A percentile compares a stretch with the other conserved stretches of the same genome.
These are phyloP conservation scores for Coilia nasus DNA, from an alignment of 2,797 vertebrate genomes.

Conservation along the genomic window DNA sequence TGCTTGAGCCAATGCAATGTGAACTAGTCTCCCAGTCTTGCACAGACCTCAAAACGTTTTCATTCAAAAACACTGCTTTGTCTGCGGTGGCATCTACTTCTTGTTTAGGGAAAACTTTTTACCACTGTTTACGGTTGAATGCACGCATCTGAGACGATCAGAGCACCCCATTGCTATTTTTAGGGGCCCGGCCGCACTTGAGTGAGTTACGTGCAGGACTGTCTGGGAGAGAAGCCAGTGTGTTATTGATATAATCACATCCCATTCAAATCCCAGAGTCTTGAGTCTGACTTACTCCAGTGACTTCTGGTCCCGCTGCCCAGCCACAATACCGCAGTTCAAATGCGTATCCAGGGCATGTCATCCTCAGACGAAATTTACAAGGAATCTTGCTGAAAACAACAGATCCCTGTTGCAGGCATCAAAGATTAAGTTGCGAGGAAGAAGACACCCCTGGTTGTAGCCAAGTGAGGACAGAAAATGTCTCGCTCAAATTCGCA, in stretches of 20 bases:
- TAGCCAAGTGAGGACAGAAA: neutral
- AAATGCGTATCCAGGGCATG: neutral
- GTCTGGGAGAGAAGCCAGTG: constrained; percentile 57
- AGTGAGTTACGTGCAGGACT: constrained; percentile 47
- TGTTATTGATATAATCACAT: constrained; percentile 59
- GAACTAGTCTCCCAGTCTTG: neutral
- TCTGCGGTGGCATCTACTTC: neutral
- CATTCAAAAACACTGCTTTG: neutral
- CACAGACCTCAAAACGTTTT: neutral
- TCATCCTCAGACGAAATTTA: neutral
- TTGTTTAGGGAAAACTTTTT: neutral
- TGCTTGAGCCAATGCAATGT: neutral
- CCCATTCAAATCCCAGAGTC: constrained; percentile 49
- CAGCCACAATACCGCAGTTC: constrained; percentile 35
- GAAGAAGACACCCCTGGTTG: neutral
- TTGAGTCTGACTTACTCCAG: constrained; percentile 50
- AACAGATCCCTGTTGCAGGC: constrained; percentile 10
- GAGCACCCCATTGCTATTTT: constrained; percentile 51
- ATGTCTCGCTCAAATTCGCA: neutral
- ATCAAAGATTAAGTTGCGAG: neutral
- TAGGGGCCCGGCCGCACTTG: constrained; percentile 38
- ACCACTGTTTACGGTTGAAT: neutral
- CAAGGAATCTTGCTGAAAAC: neutral
- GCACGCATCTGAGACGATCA: constrained; percentile 32
- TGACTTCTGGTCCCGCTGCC: constrained; percentile 45